Evolutionary conservation across 2,113 vertebrate species (phyloP).

Genomic region (Cnemophilus loriae): DNA sequence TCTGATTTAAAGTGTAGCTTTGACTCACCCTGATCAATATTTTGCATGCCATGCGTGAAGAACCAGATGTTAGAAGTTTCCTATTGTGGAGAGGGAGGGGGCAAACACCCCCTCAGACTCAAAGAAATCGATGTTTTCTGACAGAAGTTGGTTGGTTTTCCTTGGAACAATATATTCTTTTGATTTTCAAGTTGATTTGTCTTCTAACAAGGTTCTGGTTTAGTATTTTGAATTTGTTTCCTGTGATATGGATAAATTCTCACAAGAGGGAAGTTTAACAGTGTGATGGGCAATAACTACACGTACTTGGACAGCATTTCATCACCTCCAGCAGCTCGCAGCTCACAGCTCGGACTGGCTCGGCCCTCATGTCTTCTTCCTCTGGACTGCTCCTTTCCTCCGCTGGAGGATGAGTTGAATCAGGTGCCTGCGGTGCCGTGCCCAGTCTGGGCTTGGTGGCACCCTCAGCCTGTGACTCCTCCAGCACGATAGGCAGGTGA

Average conservation of each 20-base stretch:
- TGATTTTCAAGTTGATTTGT: conserved; percentile 67
- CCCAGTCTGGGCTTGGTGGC: background rate
- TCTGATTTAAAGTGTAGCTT: conserved; percentile 77
- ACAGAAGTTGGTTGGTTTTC: conserved; percentile 73
- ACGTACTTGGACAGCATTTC: background rate
- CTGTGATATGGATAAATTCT: conserved; percentile 10
- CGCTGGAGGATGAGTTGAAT: background rate
- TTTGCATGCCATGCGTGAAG: conserved; percentile 94
- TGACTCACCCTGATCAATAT: conserved; percentile 90
- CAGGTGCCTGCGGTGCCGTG: fast-evolving
- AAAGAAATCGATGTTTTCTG: conserved; percentile 86
- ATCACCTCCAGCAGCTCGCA: background rate
- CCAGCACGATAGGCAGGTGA: fast-evolving
- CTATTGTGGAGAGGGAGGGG: conserved; percentile 72
- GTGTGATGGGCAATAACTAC: conserved; percentile 26
- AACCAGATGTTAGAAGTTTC: conserved; percentile 95
- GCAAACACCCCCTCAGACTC: conserved; percentile 75
- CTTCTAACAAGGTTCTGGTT: conserved; percentile 63
- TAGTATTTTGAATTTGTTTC: conserved; percentile 51
- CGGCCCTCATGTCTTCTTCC: fast-evolving
- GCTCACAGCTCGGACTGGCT: background rate
- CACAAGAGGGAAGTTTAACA: conserved; percentile 19
- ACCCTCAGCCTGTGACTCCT: background rate
- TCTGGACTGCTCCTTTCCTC: background rate
- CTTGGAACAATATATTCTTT: conserved; percentile 65